phyloP scores from a whole-genome alignment of 2,888 invertebrate genomes.

The Athrips mouffetella region DNA sequence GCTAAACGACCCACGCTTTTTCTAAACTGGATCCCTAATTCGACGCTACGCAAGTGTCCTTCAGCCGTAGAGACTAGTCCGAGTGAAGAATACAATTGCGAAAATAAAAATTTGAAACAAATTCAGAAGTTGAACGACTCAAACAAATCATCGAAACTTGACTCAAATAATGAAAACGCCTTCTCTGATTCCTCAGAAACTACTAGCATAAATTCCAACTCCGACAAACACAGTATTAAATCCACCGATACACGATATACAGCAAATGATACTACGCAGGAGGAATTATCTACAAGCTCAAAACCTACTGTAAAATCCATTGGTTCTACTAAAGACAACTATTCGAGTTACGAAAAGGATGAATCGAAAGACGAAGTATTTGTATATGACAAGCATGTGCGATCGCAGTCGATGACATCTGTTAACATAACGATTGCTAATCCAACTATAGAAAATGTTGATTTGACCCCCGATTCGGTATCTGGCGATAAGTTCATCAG shows the following conservation, averaged over 20 bases:
- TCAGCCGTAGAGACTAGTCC: slow-evolving; percentile 82
- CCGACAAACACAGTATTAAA: slow-evolving; percentile 72
- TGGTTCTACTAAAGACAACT: slow-evolving; percentile 61
- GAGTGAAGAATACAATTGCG: slow-evolving; percentile 58
- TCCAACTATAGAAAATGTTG: slow-evolving; percentile 85
- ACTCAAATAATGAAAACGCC: slow-evolving; percentile 62
- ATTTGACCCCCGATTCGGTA: slow-evolving; percentile 81
- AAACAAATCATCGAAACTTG: slow-evolving; percentile 43
- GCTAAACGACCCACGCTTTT: slow-evolving; percentile 89
- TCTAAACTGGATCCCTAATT: slow-evolving; percentile 97
- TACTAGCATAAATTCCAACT: slow-evolving; percentile 70
- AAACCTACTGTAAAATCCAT: slow-evolving; percentile 62
- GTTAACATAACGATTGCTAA: slow-evolving; percentile 84
- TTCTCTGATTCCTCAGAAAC: slow-evolving; percentile 77
- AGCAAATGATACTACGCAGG: slow-evolving; percentile 63
- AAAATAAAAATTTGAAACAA: slow-evolving; percentile 51
- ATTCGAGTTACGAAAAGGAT: slow-evolving; percentile 59
- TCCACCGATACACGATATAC: slow-evolving; percentile 64
- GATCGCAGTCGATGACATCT: slow-evolving; percentile 80
- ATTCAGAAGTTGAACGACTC: slow-evolving; percentile 40
- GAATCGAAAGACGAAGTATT: slow-evolving; percentile 60
- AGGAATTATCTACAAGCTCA: slow-evolving; percentile 60
- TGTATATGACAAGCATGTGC: slow-evolving; percentile 63
- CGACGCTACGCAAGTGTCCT: slow-evolving; percentile 91
- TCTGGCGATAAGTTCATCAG: slow-evolving; percentile 78